Base-by-base conservation (phyloP, 2,888 invertebrate species). In the Troides helena region DNA sequence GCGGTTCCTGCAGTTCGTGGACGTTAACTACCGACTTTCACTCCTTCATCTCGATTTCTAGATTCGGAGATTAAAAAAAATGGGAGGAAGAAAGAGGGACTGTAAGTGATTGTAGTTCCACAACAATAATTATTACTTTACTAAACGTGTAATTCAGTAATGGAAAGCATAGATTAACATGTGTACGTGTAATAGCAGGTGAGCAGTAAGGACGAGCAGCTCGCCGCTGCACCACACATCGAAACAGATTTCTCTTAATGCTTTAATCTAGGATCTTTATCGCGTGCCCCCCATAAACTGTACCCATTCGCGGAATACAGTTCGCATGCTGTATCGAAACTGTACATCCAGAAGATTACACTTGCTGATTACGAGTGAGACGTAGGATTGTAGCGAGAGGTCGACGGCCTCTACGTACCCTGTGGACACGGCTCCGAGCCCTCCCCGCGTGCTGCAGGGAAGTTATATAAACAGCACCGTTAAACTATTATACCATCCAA, bases 1-100 rank as follows among this genome's bases (percentile, higher is more conserved):
- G 59, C 21, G 30, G 53, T 39, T 67, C 58, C 57, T 43, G 74
- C 75, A 70, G 76, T 65, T 67, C 67, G 74, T 74, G 74, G 73
- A 64, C 68, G 50, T 71, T 72, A 63, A 73, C 68, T 70, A 60
- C 62, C 72, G 68, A 76, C 79, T 80, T 80, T 80, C 79, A 77
- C 80, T 76, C 65, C 68, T 43, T 69, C 73, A 76, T 73, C 75
- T 76, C 74, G 77, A 75, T 77, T 77, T 64, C 66, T 65, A 69
- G 64, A 50, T 46, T 46, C 59, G 46, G 30, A 63, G n/a, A 50
- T 53, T 53, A 39, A 7, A 39, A 39, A 1, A 10, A 39, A 39
- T 30, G 10, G 10, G 39, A 4, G 39, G 39, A 39, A 39, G 39
- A 39, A 10, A 10, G 39, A 39, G 10, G 39, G 1, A 8, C 8